Evolutionary conservation across 1,140 invertebrate species (phyloP).

Genomic region (Onthophagus taurus): DNA sequence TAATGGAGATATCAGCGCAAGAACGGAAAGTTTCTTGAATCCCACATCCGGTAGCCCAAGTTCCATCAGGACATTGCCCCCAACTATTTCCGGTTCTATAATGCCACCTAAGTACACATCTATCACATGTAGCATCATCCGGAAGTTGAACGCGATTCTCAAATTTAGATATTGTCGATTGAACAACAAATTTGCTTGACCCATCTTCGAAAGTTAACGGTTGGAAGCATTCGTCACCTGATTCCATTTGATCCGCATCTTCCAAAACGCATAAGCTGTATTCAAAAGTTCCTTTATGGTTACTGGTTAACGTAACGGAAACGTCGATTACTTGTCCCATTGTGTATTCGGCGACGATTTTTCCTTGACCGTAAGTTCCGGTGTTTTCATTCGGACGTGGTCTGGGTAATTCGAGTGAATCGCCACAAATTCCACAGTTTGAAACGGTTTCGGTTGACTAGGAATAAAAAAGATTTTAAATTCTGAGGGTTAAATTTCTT

Average conservation of each 20-base stretch:
- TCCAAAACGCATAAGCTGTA: constrained; percentile 2
- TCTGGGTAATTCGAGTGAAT: constrained; percentile 39
- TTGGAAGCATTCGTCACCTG: constrained; percentile 5
- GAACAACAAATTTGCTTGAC: neutral
- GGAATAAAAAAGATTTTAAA: no score
- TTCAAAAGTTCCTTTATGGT: constrained; percentile 43
- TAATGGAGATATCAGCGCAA: constrained; percentile 60
- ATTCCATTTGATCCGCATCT: neutral
- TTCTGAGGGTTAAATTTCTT: no score
- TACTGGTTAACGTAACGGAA: constrained; percentile 42
- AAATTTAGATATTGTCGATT: neutral
- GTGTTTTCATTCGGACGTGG: constrained; percentile 55
- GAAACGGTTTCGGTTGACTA: constrained; percentile 41
- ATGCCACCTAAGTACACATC: constrained; percentile 24
- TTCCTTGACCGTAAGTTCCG: constrained; percentile 48
- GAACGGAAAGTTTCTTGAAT: constrained; percentile 56
- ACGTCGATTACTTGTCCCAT: constrained; percentile 34
- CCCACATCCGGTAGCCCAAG: constrained; percentile 45
- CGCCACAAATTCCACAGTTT: constrained; percentile 51
- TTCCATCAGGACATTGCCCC: constrained; percentile 42
- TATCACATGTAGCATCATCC: constrained; percentile 16
- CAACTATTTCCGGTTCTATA: constrained; percentile 41
- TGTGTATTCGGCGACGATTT: constrained; percentile 41
- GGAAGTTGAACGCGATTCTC: constrained; percentile 15
- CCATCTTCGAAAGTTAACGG: constrained; percentile 3